Evolutionary conservation across 2,797 vertebrate species (phyloP), one percentile per base, ranked within the genome.

Genomic region (Diplodus puntazzo): DNA sequence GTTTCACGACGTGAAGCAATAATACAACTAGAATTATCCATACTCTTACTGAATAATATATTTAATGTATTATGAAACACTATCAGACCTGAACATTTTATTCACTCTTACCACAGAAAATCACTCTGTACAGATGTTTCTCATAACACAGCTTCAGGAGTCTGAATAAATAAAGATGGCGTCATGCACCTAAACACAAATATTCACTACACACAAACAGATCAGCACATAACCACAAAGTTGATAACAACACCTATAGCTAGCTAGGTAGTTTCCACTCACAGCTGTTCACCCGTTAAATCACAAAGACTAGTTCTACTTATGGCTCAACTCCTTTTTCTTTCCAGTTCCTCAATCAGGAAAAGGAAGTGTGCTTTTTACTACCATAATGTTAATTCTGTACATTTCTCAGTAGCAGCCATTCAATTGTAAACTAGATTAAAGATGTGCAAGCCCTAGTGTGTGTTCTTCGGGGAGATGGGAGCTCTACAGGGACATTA

Each of bases 51-150:
- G 55, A 75, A 80, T 83, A 69, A 67, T 60, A 69, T 77, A 75
- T 94, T 92, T 92, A 91, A 89, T 92, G 82, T 70, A 30, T 84
- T 83, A 74, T 79, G 66, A 91, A 89, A 91, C 75, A 81, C 78
- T 69, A 71, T 81, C 65, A 73, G 86, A 83, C 69, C 66, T 78
- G 48, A 82, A 86, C 63, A 81, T 61, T 54, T 74, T 82, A 68
- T 77, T 58, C 67, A 88, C 65, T 83, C 48, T 85, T 45, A 62
- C 75, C 79, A 94, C 90, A 84, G 73, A 82, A 84, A 84, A 73
- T 72, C 79, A 80, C 86, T 85, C 75, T 77, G 68, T 77, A 89
- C 81, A 85, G 62, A 82, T 27, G 46, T 77, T 53, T 82, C 80
- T 30, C 79, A 64, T 66, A 72, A 81, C 68, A 77, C 74, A 30